phyloP scores from a whole-genome alignment of 2,113 vertebrate genomes.

The Grammomys surdaster region DNA sequence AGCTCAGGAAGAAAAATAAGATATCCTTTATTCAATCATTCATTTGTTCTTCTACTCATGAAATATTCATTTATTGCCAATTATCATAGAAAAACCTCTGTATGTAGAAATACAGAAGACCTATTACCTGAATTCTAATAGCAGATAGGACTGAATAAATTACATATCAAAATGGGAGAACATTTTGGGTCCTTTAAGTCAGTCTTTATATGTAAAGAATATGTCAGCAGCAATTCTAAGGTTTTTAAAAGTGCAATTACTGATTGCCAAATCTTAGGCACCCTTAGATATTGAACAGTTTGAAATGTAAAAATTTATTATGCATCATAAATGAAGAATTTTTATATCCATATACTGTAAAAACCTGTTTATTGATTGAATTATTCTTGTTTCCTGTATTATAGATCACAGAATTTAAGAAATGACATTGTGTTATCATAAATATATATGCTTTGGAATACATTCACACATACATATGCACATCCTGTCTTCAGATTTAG shows the following conservation, averaged over 20 bases:
- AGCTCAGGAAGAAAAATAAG: not conserved
- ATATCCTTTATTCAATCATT: slow-evolving; percentile 46
- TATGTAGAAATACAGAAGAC: not conserved
- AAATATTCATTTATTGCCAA: slow-evolving; percentile 48
- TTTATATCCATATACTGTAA: not conserved
- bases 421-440: not conserved
- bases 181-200: not conserved
- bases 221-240: not conserved
- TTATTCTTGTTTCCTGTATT: not conserved
- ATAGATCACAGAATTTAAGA: not conserved
- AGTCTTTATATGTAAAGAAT: not conserved
- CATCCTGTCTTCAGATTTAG: not conserved
- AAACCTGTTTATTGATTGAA: not conserved
- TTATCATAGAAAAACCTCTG: not conserved
- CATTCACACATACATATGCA: too few species aligned
- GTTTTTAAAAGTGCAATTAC: not conserved
- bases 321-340: not conserved
- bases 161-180: not conserved
- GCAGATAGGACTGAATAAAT: slow-evolving; percentile 31
- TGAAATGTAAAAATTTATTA: not conserved
- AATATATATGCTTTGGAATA: not conserved
- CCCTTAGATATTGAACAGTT: not conserved
- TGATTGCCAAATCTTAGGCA: not conserved
- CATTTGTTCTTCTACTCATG: slow-evolving; percentile 46
- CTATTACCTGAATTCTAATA: not conserved